These are phyloP conservation scores for Camponotus pennsylvanicus DNA, from an alignment of 1,140 invertebrate species.

Conservation along the genomic window DNA sequence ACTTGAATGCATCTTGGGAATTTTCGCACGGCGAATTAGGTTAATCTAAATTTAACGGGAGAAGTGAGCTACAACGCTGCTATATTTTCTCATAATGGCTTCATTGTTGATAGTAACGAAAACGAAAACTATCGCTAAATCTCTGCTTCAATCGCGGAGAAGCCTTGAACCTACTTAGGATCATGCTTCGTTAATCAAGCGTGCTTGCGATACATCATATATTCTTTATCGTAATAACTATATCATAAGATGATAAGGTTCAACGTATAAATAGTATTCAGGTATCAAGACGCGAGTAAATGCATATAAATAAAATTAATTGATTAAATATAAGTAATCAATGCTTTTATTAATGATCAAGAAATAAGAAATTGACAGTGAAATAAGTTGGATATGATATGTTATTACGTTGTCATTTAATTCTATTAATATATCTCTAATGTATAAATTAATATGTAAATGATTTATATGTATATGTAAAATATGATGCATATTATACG, in stretches of 20 bases:
- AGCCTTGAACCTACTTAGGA: not conserved
- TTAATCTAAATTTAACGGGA: constrained; percentile 44
- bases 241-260: not conserved
- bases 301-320: not conserved
- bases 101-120: constrained; percentile 35
- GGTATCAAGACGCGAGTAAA: too few relatives aligned
- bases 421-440: not conserved
- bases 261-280: not conserved
- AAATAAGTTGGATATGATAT: not conserved
- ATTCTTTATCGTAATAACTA: not conserved
- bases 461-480: not conserved
- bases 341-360: not conserved
- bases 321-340: not conserved
- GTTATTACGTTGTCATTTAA: not conserved
- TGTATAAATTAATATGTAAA: not conserved
- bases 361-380: not conserved
- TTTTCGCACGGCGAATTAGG: constrained; percentile 59
- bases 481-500: not conserved
- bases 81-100: constrained; percentile 1
- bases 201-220: not conserved
- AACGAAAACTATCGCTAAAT: constrained; percentile 41
- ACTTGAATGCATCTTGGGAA: constrained; percentile 57
- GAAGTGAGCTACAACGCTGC: constrained; percentile 8
- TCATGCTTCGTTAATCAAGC: not conserved
- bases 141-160: not conserved